Base-by-base conservation (phyloP, 2,888 invertebrate genomes). In the Junonia oenone region DNA sequence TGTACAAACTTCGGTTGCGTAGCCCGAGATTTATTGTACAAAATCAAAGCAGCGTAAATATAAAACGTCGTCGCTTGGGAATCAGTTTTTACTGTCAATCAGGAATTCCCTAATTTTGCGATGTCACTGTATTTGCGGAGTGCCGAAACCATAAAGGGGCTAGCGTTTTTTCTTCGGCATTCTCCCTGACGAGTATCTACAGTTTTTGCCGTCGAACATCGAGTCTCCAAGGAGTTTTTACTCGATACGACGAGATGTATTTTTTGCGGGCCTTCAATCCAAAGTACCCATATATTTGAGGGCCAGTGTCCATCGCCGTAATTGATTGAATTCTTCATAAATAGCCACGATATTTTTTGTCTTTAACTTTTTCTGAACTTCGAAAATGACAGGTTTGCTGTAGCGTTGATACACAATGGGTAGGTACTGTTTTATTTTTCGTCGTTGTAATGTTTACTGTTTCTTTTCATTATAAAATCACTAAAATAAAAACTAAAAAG, bases 241-340 rank as follows among this genome's bases (percentile, higher is more conserved):
- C 78, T 65, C 68, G 64, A 60, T 68, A 64, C 73, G 73, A 72
- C 74, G 65, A 75, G 68, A 70, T 56, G 70, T 69, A 73, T 79
- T 88, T 88, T 88, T 88, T 86, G 86, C 76, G 68, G 63, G 37
- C 71, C 71, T 64, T 76, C 69, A 79, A 84, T 84, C 81, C 77
- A 82, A 78, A 84, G 79, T 77, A 76, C 71, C 79, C 79, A 79
- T 85, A 86, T 77, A 83, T 86, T 85, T 73, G 77, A 73, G 75
- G 75, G 63, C 71, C 72, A 70, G 73, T 71, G 75, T 78, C 76
- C 71, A 67, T 67, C 76, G 68, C 66, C 68, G 80, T 86, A 88
- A 88, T 88, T 88, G 88, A 87, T 85, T 78, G 81, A 78, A 81
- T 81, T 75, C 77, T 65, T 73, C 78, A 76, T 78, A 80, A 79